phyloP scores from a whole-genome alignment of 2,113 vertebrate genomes.

The Coryphaenoides rupestris region DNA sequence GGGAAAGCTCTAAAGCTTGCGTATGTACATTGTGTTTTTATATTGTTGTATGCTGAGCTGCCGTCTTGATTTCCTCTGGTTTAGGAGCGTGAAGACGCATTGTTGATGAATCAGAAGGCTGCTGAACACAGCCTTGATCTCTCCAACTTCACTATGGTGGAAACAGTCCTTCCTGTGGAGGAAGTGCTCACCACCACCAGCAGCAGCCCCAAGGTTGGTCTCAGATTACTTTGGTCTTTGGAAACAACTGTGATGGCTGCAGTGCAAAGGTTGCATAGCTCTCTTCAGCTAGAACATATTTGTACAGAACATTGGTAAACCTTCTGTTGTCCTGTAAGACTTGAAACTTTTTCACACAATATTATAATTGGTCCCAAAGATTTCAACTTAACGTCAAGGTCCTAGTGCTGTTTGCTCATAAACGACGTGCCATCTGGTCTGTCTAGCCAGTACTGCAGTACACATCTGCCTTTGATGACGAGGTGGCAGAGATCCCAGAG shows the following conservation, averaged over 20 bases:
- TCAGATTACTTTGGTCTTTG: no score
- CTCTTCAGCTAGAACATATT: no score
- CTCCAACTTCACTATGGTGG: slow-evolving; percentile 75
- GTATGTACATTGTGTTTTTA: no score
- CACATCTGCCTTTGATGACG: slow-evolving; percentile 88
- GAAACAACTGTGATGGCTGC: no score
- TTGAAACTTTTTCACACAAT: no score
- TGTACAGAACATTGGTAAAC: no score
- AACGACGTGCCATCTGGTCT: not conserved
- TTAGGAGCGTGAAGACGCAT: slow-evolving; percentile 81
- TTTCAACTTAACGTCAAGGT: no score
- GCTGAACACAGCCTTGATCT: slow-evolving; percentile 55
- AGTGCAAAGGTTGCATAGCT: no score
- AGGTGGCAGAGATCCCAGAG: slow-evolving; percentile 67
- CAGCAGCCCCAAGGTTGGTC: slow-evolving; percentile 59
- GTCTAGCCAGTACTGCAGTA: slow-evolving; percentile 80
- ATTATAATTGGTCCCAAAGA: no score
- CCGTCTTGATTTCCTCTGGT: slow-evolving; percentile 13
- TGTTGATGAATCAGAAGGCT: slow-evolving; percentile 59
- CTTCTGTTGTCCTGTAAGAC: no score
- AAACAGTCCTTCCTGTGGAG: slow-evolving; percentile 54
- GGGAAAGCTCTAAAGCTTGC: no score
- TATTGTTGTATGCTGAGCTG: no score
- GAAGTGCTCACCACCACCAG: slow-evolving; percentile 60
- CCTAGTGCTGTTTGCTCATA: not conserved